Percentiles rank a stretch among this genome's conserved stretches.
phyloP scores from a whole-genome alignment of 1,140 invertebrate genomes.

The Maconellicoccus hirsutus region DNA sequence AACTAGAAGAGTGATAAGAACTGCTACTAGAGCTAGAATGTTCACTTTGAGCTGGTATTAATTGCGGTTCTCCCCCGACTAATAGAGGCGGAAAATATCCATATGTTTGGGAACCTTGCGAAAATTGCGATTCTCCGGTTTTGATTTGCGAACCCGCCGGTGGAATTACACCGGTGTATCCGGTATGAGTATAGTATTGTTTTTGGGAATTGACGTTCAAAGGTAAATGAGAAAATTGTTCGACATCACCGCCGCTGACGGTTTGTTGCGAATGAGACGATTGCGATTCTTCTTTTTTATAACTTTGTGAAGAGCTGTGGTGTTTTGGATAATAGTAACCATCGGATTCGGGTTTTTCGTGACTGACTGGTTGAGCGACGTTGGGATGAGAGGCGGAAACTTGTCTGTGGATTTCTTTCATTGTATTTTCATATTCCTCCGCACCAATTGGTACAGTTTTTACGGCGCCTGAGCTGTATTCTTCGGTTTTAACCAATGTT shows the following conservation, averaged over 20 bases:
- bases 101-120: no score
- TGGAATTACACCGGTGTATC: not conserved
- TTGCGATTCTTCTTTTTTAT: not conserved
- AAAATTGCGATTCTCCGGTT: not conserved
- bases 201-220: not conserved
- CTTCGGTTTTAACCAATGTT: not conserved
- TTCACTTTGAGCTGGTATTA: not conserved
- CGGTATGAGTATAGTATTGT: not conserved
- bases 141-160: not conserved
- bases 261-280: not conserved
- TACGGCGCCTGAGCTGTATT: not conserved
- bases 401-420: not conserved
- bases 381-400: not conserved
- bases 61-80: not conserved
- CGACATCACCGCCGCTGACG: not conserved
- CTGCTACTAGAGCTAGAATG: not conserved
- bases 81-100: not conserved
- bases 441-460: not conserved
- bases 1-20: not conserved
- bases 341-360: not conserved
- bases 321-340: not conserved
- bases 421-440: not conserved
- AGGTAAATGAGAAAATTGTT: not conserved
- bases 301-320: not conserved
- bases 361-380: not conserved